phyloP scores from a whole-genome alignment of 2,113 vertebrate species.

The Neogobius melanostomus region DNA sequence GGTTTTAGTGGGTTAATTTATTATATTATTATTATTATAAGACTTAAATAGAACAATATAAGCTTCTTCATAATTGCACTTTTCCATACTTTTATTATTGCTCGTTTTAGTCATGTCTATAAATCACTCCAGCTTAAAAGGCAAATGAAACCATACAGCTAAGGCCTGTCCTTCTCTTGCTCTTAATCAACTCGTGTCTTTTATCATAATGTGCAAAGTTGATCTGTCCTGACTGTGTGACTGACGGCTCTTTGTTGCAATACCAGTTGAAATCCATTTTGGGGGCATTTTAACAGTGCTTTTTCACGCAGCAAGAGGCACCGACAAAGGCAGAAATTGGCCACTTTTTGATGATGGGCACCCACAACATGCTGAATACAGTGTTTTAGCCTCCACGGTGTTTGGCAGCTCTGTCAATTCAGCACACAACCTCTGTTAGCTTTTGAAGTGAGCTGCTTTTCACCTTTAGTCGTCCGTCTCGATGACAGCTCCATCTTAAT shows the following conservation, averaged over 20 bases:
- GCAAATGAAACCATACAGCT: too few species aligned
- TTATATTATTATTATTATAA: too few species aligned
- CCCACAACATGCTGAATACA: slow-evolving; percentile 2
- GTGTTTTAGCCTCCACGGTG: background rate
- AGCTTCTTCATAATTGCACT: too few species aligned
- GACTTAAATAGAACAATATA: too few species aligned
- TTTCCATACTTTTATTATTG: too few species aligned
- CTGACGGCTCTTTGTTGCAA: background rate
- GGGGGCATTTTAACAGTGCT: background rate
- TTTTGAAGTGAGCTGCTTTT: background rate
- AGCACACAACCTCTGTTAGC: background rate
- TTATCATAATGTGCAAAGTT: background rate
- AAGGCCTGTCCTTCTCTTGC: too few species aligned
- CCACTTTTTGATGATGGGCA: slow-evolving; percentile 1
- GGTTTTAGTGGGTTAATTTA: too few species aligned
- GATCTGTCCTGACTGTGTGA: background rate
- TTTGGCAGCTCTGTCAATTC: background rate
- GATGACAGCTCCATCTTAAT: background rate
- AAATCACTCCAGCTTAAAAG: too few species aligned
- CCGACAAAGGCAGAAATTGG: background rate
- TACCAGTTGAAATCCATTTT: background rate
- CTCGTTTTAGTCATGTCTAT: too few species aligned
- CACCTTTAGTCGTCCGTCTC: background rate
- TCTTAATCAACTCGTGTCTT: background rate
- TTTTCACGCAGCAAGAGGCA: background rate